These are phyloP conservation scores for Leiothrix lutea DNA, from an alignment of 2,113 vertebrate species.

Conservation along the genomic window DNA sequence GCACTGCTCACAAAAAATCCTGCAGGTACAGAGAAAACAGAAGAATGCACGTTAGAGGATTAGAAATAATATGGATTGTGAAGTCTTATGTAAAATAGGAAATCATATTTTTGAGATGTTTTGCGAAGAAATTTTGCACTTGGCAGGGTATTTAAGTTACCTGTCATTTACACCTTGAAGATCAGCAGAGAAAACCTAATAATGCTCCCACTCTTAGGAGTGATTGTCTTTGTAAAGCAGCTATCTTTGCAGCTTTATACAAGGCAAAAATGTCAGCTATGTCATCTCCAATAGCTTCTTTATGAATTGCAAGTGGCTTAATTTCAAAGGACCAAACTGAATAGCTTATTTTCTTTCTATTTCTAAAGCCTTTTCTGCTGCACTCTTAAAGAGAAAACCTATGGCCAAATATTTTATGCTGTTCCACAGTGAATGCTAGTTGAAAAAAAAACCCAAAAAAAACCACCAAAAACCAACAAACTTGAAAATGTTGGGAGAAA, in stretches of 20 bases:
- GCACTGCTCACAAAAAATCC: conserved; percentile 40
- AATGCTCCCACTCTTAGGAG: conserved; percentile 43
- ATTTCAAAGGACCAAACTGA: conserved; percentile 37
- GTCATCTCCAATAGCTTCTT: conserved; percentile 44
- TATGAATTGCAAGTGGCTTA: conserved; percentile 45
- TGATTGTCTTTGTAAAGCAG: conserved; percentile 49
- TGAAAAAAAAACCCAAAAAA: neutral
- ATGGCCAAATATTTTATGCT: neutral
- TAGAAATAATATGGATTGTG: conserved; percentile 61
- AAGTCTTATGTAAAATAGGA: conserved; percentile 60
- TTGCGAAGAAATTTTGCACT: conserved; percentile 50
- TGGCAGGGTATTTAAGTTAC: conserved; percentile 55
- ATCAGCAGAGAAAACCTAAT: conserved; percentile 54
- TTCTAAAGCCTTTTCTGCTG: neutral
- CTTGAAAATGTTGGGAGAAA: neutral
- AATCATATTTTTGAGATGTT: conserved; percentile 15
- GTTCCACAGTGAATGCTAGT: neutral
- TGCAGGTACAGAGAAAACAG: conserved; percentile 54
- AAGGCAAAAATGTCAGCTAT: conserved; percentile 35
- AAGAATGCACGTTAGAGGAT: conserved; percentile 31
- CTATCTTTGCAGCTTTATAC: conserved; percentile 35
- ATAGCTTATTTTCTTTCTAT: neutral
- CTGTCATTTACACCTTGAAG: conserved; percentile 52
- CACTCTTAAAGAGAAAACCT: neutral
- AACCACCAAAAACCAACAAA: neutral